Evolutionary conservation across 2,797 vertebrate species (phyloP).

Genomic region (Sciurus vulgaris): DNA sequence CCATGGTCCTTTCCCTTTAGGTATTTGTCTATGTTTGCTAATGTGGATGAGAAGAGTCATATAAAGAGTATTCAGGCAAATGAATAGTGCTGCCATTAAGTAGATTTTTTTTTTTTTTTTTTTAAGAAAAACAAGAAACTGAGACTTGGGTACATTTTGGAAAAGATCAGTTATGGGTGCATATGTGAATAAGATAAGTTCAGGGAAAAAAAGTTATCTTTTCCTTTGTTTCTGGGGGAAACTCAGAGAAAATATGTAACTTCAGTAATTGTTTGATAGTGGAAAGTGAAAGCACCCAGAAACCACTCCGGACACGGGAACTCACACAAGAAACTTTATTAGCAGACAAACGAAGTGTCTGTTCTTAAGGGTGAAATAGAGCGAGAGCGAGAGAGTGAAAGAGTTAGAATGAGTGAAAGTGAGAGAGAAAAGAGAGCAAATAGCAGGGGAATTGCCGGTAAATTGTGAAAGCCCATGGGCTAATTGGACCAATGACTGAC

Average conservation of each 20-base stretch:
- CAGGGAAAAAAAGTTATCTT: background rate
- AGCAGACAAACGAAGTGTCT: too few relatives aligned
- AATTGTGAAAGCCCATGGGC: too few relatives aligned
- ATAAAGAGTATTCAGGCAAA: background rate
- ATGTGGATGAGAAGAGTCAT: background rate
- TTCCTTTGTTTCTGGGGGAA: background rate
- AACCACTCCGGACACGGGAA: too few relatives aligned
- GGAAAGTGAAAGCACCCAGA: background rate
- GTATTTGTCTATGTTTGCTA: background rate
- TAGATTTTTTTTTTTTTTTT: background rate
- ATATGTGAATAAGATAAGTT: background rate
- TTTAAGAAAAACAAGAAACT: background rate
- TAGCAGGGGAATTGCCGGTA: too few relatives aligned
- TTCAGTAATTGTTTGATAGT: background rate
- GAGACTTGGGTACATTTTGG: background rate
- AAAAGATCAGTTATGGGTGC: background rate
- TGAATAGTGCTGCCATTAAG: background rate
- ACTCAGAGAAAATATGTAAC: slow-evolving; percentile 14
- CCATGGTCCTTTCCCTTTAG: background rate
- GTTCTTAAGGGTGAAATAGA: too few relatives aligned
- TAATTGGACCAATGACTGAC: too few relatives aligned
- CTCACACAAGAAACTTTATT: too few relatives aligned
- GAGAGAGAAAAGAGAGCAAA: too few relatives aligned
- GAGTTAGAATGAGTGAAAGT: too few relatives aligned
- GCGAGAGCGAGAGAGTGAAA: too few relatives aligned